A percentile compares a stretch with the other conserved stretches of the same genome.
Evolutionary conservation across 2,888 invertebrate genomes (phyloP).

Genomic region (Melanargia galathea): DNA sequence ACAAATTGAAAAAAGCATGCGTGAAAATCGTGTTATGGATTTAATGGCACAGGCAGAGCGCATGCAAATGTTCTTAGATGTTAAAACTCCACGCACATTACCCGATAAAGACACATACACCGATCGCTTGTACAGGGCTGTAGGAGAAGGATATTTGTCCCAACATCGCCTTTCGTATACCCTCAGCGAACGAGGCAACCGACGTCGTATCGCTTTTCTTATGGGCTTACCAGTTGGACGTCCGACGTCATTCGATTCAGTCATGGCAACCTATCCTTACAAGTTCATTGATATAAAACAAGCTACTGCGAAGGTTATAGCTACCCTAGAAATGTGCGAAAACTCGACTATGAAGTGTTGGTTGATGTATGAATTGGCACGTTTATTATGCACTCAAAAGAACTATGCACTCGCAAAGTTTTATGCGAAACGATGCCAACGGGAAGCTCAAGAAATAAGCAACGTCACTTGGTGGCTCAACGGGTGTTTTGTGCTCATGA

Average conservation of each 20-base stretch:
- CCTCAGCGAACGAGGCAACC: conserved; percentile 71
- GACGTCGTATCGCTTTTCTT: conserved; percentile 72
- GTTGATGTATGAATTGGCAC: conserved; percentile 72
- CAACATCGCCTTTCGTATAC: conserved; percentile 72
- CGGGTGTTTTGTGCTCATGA: conserved; percentile 71
- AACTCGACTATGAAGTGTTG: conserved; percentile 75
- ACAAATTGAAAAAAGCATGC: conserved; percentile 64
- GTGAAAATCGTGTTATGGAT: conserved; percentile 64
- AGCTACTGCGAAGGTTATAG: conserved; percentile 62
- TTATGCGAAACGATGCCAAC: conserved; percentile 73
- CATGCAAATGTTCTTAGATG: conserved; percentile 73
- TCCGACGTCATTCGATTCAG: conserved; percentile 74
- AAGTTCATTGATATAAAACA: conserved; percentile 70
- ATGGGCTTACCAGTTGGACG: conserved; percentile 72
- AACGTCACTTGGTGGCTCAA: conserved; percentile 74
- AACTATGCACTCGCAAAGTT: conserved; percentile 74
- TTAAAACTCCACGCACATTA: conserved; percentile 66
- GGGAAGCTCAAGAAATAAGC: conserved; percentile 65
- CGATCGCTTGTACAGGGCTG: conserved; percentile 68
- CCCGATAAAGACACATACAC: conserved; percentile 71
- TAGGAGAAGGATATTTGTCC: conserved; percentile 70
- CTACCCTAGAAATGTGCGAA: conserved; percentile 72
- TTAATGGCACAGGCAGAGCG: conserved; percentile 70
- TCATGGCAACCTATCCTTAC: conserved; percentile 72
- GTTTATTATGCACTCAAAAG: conserved; percentile 68